Evolutionary conservation across 2,888 invertebrate genomes (phyloP).

Genomic region (Eledona agricola): DNA sequence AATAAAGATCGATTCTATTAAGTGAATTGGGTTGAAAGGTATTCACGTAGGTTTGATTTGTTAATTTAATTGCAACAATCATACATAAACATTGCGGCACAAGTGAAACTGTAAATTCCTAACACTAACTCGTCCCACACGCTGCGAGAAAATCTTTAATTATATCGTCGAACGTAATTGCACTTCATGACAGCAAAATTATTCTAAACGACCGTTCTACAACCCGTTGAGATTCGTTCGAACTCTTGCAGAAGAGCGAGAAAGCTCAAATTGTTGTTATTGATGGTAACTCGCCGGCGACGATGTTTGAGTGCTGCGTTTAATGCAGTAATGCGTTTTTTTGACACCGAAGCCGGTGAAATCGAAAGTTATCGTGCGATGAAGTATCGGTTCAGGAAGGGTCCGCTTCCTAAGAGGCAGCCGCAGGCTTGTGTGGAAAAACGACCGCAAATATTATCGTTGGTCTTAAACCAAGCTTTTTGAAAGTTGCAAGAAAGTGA

Average conservation of each 20-base stretch:
- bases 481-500: too few relatives aligned
- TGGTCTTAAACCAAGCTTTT: too few relatives aligned
- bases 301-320: slow-evolving; percentile 10
- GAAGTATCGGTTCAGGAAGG: slow-evolving; percentile 14
- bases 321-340: slow-evolving; percentile 8
- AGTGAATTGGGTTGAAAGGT: slow-evolving; percentile 20
- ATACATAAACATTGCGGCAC: slow-evolving; percentile 37
- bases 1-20: slow-evolving; percentile 34
- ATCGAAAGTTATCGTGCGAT: slow-evolving; percentile 23
- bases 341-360: slow-evolving; percentile 18
- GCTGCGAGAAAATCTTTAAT: slow-evolving; percentile 41
- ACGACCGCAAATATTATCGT: slow-evolving; percentile 34
- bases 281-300: slow-evolving; percentile 1
- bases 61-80: slow-evolving; percentile 33
- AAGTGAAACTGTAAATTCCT: slow-evolving; percentile 39
- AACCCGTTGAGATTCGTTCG: slow-evolving; percentile 24
- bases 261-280: slow-evolving; percentile 27
- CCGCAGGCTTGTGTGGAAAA: slow-evolving; percentile 3
- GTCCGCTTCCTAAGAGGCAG: slow-evolving; percentile 12
- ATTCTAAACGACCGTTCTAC: slow-evolving; percentile 35
- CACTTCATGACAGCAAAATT: slow-evolving; percentile 46
- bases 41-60: slow-evolving; percentile 34
- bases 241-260: slow-evolving; percentile 25
- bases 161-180: slow-evolving; percentile 48
- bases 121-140: slow-evolving; percentile 33